phyloP scores from a whole-genome alignment of 2,888 invertebrate genomes.

The Chloroclystis v-ata region DNA sequence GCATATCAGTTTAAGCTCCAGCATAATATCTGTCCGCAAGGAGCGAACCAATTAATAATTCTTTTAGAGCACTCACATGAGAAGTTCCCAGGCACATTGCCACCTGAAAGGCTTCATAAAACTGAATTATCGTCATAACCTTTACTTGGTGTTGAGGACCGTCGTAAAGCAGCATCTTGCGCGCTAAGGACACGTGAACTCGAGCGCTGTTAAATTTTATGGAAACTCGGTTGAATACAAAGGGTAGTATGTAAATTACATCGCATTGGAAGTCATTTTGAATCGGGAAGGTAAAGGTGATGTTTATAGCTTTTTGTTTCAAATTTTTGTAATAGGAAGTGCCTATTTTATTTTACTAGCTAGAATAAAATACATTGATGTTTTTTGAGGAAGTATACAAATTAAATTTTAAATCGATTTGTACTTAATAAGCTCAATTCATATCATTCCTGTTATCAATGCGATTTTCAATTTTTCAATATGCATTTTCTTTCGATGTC shows the following conservation, averaged over 20 bases:
- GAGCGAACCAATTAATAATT: neutral
- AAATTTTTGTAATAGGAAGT: neutral
- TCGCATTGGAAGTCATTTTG: conserved; percentile 38
- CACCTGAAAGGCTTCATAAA: conserved; percentile 75
- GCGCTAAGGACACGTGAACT: conserved; percentile 66
- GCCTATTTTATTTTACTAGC: neutral
- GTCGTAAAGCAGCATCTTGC: conserved; percentile 72
- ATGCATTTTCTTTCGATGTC: too few relatives aligned
- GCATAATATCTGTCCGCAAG: neutral
- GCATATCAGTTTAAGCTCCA: too few relatives aligned
- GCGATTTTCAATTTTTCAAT: too few relatives aligned
- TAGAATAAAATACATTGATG: neutral
- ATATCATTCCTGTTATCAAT: too few relatives aligned
- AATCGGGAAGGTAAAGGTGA: conserved; percentile 20
- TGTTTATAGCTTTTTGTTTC: neutral
- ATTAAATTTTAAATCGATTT: too few relatives aligned
- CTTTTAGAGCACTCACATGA: conserved; percentile 28
- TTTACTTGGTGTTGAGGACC: conserved; percentile 68
- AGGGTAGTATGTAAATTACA: conserved; percentile 66
- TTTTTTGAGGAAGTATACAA: neutral
- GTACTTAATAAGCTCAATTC: too few relatives aligned
- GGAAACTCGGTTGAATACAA: conserved; percentile 63
- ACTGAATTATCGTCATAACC: conserved; percentile 74
- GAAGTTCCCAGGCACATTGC: conserved; percentile 69
- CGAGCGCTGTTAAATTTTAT: conserved; percentile 72